Conservation (phyloP, 2,797 vertebrate genomes). For the Carapus acus region DNA sequence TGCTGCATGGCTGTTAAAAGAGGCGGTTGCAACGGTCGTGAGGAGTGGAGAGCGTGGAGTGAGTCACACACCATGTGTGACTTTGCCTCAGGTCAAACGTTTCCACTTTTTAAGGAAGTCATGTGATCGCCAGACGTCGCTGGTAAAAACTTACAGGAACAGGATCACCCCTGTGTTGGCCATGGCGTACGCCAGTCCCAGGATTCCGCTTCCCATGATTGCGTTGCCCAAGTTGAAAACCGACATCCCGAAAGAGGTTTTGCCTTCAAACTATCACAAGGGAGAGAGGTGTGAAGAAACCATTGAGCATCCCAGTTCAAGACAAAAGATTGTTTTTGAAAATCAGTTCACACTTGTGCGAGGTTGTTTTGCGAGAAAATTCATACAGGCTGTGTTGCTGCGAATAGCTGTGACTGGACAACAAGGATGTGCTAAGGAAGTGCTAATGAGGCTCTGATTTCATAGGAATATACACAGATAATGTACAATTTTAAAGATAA, state of each 20-base stretch:
- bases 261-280: slow-evolving; percentile 87
- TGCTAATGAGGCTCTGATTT: background rate
- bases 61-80: slow-evolving; percentile 30
- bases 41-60: slow-evolving; percentile 18
- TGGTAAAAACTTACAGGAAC: slow-evolving; percentile 83
- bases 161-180: slow-evolving; percentile 94
- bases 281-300: background rate
- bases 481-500: too few relatives aligned
- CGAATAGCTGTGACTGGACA: too few relatives aligned
- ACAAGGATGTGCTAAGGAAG: too few relatives aligned
- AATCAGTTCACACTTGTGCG: too few relatives aligned
- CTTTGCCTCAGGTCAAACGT: slow-evolving; percentile 1
- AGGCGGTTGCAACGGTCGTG: slow-evolving; percentile 6
- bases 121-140: too few relatives aligned
- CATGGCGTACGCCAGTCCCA: slow-evolving; percentile 96
- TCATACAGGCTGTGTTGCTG: too few relatives aligned
- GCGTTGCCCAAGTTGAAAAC: slow-evolving; percentile 98
- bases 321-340: too few relatives aligned
- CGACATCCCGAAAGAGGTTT: slow-evolving; percentile 97
- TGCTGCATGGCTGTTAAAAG: slow-evolving; percentile 19
- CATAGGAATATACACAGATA: too few relatives aligned
- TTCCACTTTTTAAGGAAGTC: background rate
- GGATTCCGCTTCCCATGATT: slow-evolving; percentile 98
- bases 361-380: too few relatives aligned
- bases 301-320: too few relatives aligned